These are phyloP conservation scores for Epistrophe eligans DNA, from an alignment of 2,888 invertebrate genomes.

Conservation along the genomic window DNA sequence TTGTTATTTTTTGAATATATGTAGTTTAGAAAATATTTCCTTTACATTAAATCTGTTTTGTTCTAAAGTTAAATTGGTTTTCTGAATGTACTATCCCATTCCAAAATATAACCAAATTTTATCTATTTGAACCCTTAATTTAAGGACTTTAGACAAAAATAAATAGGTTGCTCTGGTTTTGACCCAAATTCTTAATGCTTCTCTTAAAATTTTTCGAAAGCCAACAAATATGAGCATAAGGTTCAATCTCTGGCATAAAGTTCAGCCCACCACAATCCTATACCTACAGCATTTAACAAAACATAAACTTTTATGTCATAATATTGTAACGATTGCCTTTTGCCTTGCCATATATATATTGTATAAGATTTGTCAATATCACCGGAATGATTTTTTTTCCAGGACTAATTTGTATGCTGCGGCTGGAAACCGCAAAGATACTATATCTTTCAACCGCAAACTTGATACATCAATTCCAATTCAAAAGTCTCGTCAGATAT, in stretches of 20 bases:
- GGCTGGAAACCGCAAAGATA: conserved; percentile 41
- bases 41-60: not conserved
- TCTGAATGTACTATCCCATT: not conserved
- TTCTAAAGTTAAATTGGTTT: not conserved
- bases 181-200: not conserved
- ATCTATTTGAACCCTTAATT: not conserved
- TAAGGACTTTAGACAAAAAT: not conserved
- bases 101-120: not conserved
- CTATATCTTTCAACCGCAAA: conserved; percentile 55
- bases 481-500: conserved; percentile 45
- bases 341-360: too few species aligned
- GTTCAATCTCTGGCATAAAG: not conserved
- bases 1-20: not conserved
- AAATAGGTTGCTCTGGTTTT: not conserved
- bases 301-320: conserved; percentile 7
- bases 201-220: not conserved
- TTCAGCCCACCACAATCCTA: not conserved
- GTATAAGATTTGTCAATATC: conserved; percentile 24
- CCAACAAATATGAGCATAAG: not conserved
- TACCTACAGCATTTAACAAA: conserved; percentile 4
- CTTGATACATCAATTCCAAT: conserved; percentile 64
- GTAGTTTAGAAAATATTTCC: not conserved
- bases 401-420: conserved; percentile 54
- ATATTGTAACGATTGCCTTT: conserved; percentile 7
- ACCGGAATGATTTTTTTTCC: conserved; percentile 23